A percentile compares a stretch with the other conserved stretches of the same genome.
phyloP scores from a whole-genome alignment of 1,140 invertebrate species.

The Zaprionus vittiger region DNA sequence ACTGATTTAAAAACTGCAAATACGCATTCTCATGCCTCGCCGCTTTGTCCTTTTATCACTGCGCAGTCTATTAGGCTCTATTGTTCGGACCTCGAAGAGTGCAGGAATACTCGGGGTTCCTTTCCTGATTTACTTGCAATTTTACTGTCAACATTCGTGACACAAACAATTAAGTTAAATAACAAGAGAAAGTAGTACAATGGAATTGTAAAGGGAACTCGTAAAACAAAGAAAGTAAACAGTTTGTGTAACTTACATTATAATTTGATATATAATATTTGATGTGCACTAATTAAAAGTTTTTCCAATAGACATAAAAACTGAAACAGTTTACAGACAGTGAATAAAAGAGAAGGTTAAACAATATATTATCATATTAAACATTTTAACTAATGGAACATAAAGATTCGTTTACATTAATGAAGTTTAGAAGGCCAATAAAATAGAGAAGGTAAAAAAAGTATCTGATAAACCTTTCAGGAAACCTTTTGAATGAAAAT shows the following conservation, averaged over 20 bases:
- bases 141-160: not conserved
- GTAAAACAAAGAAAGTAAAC: not conserved
- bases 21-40: slow-evolving; percentile 30
- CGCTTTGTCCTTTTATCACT: slow-evolving; percentile 20
- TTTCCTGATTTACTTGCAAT: not conserved
- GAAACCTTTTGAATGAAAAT: not conserved
- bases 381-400: not conserved
- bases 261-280: not conserved
- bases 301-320: not conserved
- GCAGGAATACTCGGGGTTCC: not conserved
- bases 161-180: not conserved
- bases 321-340: not conserved
- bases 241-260: not conserved
- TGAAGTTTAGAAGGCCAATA: not conserved
- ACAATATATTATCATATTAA: not conserved
- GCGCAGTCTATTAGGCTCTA: slow-evolving; percentile 24
- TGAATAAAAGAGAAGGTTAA: not conserved
- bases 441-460: not conserved
- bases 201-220: not conserved
- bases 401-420: no score
- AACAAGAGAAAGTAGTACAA: not conserved
- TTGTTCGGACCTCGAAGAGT: slow-evolving; percentile 19
- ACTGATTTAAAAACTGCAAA: slow-evolving; percentile 64
- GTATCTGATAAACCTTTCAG: not conserved
- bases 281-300: not conserved